These are phyloP conservation scores for Drosophila mimica DNA, from an alignment of 2,888 invertebrate species.

Conservation along the genomic window DNA sequence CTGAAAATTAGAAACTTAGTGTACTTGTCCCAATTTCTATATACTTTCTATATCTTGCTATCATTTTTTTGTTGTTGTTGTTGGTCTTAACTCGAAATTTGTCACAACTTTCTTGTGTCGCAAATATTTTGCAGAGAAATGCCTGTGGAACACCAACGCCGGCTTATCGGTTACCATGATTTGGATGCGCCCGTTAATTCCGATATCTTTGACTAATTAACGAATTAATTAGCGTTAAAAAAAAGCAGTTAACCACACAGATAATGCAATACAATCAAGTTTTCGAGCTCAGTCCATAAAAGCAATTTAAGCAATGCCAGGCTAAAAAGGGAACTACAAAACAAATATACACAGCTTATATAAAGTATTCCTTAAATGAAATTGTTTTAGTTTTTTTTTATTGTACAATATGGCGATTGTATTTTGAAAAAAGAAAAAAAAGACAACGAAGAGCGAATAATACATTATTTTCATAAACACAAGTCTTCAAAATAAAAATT, in stretches of 20 bases:
- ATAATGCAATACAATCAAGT: conserved; percentile 26
- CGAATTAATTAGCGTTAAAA: conserved; percentile 45
- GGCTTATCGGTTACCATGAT: conserved; percentile 95
- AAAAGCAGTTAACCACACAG: conserved; percentile 39
- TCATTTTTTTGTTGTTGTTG: conserved; percentile 54
- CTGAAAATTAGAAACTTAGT: conserved; percentile 3
- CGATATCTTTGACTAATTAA: conserved; percentile 88
- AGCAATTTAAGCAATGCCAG: conserved; percentile 60
- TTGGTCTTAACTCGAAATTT: conserved; percentile 70
- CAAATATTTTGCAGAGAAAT: conserved; percentile 87
- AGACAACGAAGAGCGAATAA: conserved; percentile 35
- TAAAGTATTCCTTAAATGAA: conserved; percentile 20
- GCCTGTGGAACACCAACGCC: conserved; percentile 89
- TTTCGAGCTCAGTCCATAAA: conserved; percentile 60
- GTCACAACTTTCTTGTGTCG: conserved; percentile 82
- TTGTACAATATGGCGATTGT: conserved; percentile 61
- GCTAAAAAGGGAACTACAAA: conserved; percentile 41
- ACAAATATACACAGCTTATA: conserved; percentile 14
- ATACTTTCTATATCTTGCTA: conserved; percentile 47
- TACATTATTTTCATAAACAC: conserved; percentile 22
- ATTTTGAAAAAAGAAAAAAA: conserved; percentile 63
- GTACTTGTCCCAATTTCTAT: conserved; percentile 18
- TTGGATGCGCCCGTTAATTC: conserved; percentile 94
- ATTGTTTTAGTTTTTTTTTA: conserved; percentile 10
- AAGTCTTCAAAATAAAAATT: conserved; percentile 7